Conservation (phyloP, 1,140 invertebrate species). For the Rhizoglyphus robini region DNA sequence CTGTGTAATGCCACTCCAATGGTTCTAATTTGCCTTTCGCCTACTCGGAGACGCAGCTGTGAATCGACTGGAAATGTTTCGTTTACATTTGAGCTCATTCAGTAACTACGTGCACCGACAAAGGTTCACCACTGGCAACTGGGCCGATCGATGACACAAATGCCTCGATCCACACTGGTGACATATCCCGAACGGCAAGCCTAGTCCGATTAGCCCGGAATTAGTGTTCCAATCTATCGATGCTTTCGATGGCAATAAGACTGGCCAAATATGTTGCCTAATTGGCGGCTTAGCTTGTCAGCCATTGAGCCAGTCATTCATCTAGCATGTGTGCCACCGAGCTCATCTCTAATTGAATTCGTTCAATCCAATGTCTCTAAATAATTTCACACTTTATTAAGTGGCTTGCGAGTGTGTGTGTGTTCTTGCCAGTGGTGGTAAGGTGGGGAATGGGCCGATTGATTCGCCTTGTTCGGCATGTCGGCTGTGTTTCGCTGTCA, state of each 20-base stretch:
- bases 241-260: too few relatives aligned
- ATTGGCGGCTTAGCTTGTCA: constrained; percentile 8
- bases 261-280: constrained; percentile 8
- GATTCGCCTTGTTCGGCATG: too few relatives aligned
- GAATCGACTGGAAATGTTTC: constrained; percentile 9
- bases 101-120: background rate
- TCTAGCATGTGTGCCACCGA: background rate
- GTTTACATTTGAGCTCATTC: constrained; percentile 12
- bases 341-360: constrained; percentile 5
- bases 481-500: too few relatives aligned
- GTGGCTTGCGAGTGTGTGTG: background rate
- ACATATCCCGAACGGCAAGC: background rate
- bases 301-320: background rate
- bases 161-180: background rate
- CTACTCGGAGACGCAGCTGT: background rate
- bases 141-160: background rate
- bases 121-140: background rate
- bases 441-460: too few relatives aligned
- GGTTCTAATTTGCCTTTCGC: background rate
- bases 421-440: too few relatives aligned
- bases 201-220: background rate
- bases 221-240: background rate
- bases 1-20: background rate
- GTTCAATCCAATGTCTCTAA: constrained; percentile 1
- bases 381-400: constrained; percentile 14